Evolutionary conservation across 37 sponge, comb jelly and placozoan species (phyloP).

Genomic region (Tethya wilhelma): DNA sequence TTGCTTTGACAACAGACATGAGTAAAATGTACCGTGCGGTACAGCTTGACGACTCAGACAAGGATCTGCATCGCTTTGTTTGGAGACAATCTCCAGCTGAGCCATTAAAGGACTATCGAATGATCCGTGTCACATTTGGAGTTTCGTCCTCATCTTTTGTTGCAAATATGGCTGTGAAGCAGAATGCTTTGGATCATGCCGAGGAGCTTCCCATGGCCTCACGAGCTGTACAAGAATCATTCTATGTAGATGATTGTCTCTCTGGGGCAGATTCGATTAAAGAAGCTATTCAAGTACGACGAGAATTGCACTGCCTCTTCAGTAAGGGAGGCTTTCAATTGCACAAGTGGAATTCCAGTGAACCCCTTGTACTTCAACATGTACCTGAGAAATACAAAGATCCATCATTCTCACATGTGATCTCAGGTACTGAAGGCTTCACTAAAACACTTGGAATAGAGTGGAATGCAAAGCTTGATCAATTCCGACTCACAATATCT

Average conservation of each 20-base stretch:
- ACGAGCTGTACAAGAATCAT: too few relatives aligned
- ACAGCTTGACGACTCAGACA: too few relatives aligned
- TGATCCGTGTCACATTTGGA: conserved; percentile 37
- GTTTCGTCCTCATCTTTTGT: conserved; percentile 23
- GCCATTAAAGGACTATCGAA: conserved; percentile 15
- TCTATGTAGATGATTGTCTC: conserved; percentile 15
- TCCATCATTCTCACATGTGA: background rate
- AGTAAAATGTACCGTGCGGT: too few relatives aligned
- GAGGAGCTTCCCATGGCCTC: background rate
- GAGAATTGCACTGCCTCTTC: conserved; percentile 1
- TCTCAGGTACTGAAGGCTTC: background rate
- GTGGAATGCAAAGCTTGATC: conserved; percentile 26
- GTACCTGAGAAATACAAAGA: background rate
- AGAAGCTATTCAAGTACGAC: conserved; percentile 3
- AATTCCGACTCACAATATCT: conserved; percentile 31
- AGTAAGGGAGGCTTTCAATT: background rate
- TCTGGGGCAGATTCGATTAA: conserved; percentile 6
- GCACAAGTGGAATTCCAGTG: too few relatives aligned
- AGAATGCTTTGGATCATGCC: too few relatives aligned
- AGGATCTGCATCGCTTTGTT: conserved; percentile 18
- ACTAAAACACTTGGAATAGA: conserved; percentile 50
- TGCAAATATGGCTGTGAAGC: conserved; percentile 13
- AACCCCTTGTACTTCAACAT: background rate
- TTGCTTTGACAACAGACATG: conserved; percentile 16
- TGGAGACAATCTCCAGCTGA: conserved; percentile 17